A percentile compares a stretch with the other conserved stretches of the same genome.
Evolutionary conservation across 2,888 invertebrate genomes (phyloP).

Genomic region (Hymenopus coronatus): DNA sequence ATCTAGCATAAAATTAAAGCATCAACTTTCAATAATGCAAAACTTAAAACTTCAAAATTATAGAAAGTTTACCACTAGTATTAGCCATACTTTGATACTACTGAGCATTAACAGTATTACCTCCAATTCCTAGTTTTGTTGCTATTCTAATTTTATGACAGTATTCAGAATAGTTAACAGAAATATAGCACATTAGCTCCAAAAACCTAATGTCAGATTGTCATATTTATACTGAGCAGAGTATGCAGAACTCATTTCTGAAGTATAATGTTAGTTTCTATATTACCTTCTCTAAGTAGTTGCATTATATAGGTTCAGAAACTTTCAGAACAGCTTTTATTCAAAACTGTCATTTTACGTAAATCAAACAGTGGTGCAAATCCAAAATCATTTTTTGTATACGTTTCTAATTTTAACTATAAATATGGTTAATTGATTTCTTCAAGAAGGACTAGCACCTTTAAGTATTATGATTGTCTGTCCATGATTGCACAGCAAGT

Average conservation of each 20-base stretch:
- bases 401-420: background rate
- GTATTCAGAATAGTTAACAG: too few relatives aligned
- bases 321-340: background rate
- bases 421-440: background rate
- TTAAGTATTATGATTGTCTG: background rate
- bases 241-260: background rate
- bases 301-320: background rate
- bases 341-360: background rate
- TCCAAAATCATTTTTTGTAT: background rate
- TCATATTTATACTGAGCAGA: too few relatives aligned
- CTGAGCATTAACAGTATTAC: too few relatives aligned
- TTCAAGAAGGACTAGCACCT: background rate
- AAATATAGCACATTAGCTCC: too few relatives aligned
- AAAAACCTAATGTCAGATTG: too few relatives aligned
- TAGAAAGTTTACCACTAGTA: too few relatives aligned
- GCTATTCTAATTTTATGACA: too few relatives aligned
- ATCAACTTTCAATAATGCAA: too few relatives aligned
- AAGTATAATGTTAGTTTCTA: background rate
- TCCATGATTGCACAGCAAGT: background rate
- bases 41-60: too few relatives aligned
- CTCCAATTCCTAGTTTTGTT: too few relatives aligned
- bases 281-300: background rate
- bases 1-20: too few relatives aligned
- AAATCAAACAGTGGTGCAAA: background rate
- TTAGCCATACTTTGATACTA: too few relatives aligned